Base-by-base conservation (phyloP, 2,888 invertebrate species). In the Hirtodrosophila alboralis region DNA sequence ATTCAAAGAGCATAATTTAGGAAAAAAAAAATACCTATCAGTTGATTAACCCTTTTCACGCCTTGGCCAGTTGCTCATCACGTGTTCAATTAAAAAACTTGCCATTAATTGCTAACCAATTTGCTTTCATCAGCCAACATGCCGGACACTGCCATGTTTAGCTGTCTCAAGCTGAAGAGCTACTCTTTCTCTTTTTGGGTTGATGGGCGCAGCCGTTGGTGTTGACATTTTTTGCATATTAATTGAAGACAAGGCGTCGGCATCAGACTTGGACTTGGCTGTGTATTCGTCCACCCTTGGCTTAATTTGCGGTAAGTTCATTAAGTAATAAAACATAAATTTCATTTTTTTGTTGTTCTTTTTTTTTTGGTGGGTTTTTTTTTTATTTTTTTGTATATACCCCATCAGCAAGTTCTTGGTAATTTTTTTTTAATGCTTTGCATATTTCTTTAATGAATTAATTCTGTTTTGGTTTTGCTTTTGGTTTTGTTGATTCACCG, bases 401-500 rank as follows among this genome's bases (percentile, higher is more conserved):
- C 69, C 74, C 62, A 57, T 54, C 77, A 54, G 53, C 67, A 54
- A 73, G 66, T 74, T 77, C 49, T 71, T 80, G 60, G 34, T 73
- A 54, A 58, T 58, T 63, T 71, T 73, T 71, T 73, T 70, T 54
- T 78, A 75, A 76, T 81, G 74, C 74, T 81, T 85, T 86, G 88
- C 87, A 87, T 88, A 87, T 86, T 89, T 84, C 76, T 88, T 87
- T 89, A 89, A 88, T 88, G 88, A 88, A 89, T 88, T 88, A 89
- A 88, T 88, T 87, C 79, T 86, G 86, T 88, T 88, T 88, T 81
- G 77, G 84, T 59, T 76, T 62, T 79, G 58, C 58, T 68, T 69
- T 69, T 69, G 62, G 71, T 67, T 74, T 62, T 84, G 87, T 86
- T 86, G 86, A 83, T 84, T 86, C 83, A 84, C 85, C 85, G 85